Conservation (phyloP, 2,113 vertebrate genomes). For the Anser brachyrhynchus region DNA sequence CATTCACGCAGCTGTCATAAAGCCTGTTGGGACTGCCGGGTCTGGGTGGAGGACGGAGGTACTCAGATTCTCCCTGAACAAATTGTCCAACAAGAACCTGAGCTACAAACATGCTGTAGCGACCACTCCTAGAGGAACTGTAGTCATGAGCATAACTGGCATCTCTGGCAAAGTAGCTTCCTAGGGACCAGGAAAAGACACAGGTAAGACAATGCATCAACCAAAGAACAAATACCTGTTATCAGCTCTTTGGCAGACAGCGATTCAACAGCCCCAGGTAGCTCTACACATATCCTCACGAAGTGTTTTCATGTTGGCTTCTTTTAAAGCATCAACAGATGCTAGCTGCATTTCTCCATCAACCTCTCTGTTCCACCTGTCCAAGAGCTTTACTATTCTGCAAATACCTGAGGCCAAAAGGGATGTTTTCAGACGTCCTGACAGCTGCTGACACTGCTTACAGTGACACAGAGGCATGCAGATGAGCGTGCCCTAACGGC, state of each 20-base stretch:
- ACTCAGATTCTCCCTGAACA: slow-evolving; percentile 50
- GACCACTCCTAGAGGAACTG: not conserved
- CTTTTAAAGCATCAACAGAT: not conserved
- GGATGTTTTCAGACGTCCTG: not conserved
- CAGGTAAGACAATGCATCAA: not conserved
- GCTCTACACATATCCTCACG: not conserved
- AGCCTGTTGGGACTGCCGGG: slow-evolving; percentile 11
- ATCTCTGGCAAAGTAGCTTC: slow-evolving; percentile 88
- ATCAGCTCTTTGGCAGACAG: not conserved
- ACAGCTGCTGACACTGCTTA: not conserved
- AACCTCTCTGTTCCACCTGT: not conserved
- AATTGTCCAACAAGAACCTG: slow-evolving; percentile 78
- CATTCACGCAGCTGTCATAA: slow-evolving; percentile 87
- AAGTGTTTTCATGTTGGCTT: accelerated
- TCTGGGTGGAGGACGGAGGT: slow-evolving; percentile 71
- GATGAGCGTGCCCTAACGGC: not conserved
- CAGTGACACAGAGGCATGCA: not conserved
- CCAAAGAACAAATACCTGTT: not conserved
- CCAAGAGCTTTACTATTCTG: not conserved
- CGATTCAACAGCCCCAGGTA: not conserved
- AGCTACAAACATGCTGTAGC: slow-evolving; percentile 79
- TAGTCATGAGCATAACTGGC: slow-evolving; percentile 79
- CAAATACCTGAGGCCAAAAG: not conserved
- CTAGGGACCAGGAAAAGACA: slow-evolving; percentile 64
- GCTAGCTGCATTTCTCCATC: not conserved